Evolutionary conservation across 1,140 invertebrate genomes (phyloP), one percentile per base, ranked within the genome.

Genomic region (Drosophila willistoni): DNA sequence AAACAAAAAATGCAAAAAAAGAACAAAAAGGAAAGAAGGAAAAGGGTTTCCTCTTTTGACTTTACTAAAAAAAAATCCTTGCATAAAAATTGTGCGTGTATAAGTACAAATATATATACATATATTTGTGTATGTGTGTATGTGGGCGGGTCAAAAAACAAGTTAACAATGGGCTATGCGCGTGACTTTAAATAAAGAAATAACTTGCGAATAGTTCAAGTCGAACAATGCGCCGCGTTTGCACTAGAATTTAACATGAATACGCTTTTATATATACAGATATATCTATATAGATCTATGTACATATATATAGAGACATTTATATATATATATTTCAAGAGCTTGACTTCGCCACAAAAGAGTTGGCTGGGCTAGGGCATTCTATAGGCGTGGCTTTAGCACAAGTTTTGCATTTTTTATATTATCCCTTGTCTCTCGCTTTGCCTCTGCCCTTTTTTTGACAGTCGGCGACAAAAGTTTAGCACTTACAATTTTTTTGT

Each of bases 181-280:
- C 55, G 77, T 77, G 76, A 87, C 83, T 87, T 87, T 83, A 89
- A 87, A 87, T 89, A 87, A 83, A 87, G 84, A 87, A 87, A 87
- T 87, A 87, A 89, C 80, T 83, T 60, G 62, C 69, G 70, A 78
- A 87, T 87, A 89, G 79, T 79, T 89, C 72, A 44, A 80, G 76
- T 80, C 77, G 87, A 87, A 86, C 83, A 86, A 87, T 87, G 83
- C 83, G 72, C 79, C 76, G 77, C 84, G 68, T 68, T 76, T 73
- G 77, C 76, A 74, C 76, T 56, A 77, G 63, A 79, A 83, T 89
- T 87, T 83, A 77, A 79, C 70, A 77, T 76, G 73, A 42, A 72
- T 72, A 68, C 62, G 73, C 75, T 75, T 67, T 77, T 73, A 69
- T 77, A 73, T 64, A 71, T 71, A 59, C 63, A 69, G 73, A 73